These are phyloP conservation scores for Heliconius sara DNA, from an alignment of 2,888 invertebrate species.

Conservation along the genomic window DNA sequence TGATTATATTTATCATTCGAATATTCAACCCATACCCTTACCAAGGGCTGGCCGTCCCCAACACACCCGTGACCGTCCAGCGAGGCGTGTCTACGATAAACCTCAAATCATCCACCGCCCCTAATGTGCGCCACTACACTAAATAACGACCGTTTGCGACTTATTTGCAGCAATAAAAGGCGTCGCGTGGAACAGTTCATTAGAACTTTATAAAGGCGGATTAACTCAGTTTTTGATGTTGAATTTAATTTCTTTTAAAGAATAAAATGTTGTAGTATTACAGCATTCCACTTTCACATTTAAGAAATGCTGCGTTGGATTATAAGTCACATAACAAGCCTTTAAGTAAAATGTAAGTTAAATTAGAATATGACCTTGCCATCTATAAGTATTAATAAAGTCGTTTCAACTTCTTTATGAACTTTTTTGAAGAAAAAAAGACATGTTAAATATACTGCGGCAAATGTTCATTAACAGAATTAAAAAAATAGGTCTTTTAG, in stretches of 20 bases:
- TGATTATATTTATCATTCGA: no score
- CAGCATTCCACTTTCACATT: no score
- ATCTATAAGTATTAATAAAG: no score
- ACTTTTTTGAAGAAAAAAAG: no score
- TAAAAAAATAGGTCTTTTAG: no score
- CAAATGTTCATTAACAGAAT: no score
- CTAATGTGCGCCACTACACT: constrained; percentile 6
- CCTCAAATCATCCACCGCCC: constrained; percentile 35
- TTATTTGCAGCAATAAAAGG: constrained; percentile 19
- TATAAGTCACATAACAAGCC: no score
- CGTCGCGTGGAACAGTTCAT: constrained; percentile 8
- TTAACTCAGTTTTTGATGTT: constrained; percentile 16
- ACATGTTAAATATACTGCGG: no score
- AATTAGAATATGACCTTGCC: no score
- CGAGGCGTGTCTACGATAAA: constrained; percentile 39
- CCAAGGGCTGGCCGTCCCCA: background rate
- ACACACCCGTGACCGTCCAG: constrained; percentile 17
- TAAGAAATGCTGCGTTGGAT: no score
- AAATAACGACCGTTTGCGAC: constrained; percentile 33
- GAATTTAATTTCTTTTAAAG: background rate
- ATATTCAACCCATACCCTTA: background rate
- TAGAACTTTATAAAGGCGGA: constrained; percentile 18
- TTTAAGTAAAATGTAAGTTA: no score
- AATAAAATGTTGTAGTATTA: background rate
- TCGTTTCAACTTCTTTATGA: no score